Conservation (phyloP, 2,113 vertebrate species). For the Microcebus ravelobensis region DNA sequence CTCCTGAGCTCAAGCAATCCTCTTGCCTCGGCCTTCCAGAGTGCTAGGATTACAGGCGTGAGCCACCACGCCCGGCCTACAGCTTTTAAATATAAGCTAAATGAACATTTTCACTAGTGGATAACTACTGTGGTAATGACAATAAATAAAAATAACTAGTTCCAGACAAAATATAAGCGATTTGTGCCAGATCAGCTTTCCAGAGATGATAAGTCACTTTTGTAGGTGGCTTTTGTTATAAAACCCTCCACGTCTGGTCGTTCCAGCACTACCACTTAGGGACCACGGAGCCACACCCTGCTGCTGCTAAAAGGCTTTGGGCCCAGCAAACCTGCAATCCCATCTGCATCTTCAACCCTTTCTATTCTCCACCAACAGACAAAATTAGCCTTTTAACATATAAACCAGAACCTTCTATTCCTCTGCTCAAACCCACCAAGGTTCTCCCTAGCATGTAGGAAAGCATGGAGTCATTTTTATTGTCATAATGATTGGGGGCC, state of each 20-base stretch:
- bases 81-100: conserved; percentile 14
- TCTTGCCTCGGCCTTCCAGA: no score
- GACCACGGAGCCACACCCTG: not conserved
- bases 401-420: not conserved
- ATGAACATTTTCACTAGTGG: not conserved
- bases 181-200: not conserved
- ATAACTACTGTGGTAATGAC: not conserved
- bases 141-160: conserved; percentile 29
- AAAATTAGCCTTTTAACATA: not conserved
- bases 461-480: not conserved
- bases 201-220: not conserved
- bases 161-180: not conserved
- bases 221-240: not conserved
- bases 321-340: not conserved
- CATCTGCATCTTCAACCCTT: not conserved
- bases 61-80: not conserved
- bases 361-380: not conserved
- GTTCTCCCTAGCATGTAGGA: not conserved
- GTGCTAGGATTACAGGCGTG: no score
- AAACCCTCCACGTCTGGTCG: not conserved
- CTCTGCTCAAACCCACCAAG: not conserved
- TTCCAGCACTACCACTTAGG: not conserved
- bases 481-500: not conserved
- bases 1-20: no score
- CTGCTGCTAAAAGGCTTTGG: not conserved